phyloP scores from a whole-genome alignment of 1,140 invertebrate genomes.

The Anoplolepis gracilipes region DNA sequence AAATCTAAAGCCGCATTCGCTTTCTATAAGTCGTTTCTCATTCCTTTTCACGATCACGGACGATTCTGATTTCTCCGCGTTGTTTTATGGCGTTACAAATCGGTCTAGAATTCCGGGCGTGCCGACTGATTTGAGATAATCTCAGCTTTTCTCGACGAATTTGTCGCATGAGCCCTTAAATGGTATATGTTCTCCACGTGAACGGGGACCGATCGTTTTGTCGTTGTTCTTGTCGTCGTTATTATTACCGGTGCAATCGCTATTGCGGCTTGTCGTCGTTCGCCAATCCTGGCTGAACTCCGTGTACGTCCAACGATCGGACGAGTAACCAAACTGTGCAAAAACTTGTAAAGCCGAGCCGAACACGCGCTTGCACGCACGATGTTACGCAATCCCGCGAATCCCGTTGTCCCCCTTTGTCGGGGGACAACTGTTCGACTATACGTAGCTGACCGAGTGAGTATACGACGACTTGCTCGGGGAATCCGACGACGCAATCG shows the following conservation, averaged over 20 bases:
- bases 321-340: slow-evolving; percentile 70
- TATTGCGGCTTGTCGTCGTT: slow-evolving; percentile 65
- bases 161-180: slow-evolving; percentile 83
- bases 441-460: slow-evolving; percentile 64
- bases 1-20: slow-evolving; percentile 12
- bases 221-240: slow-evolving; percentile 2
- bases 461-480: neutral
- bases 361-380: slow-evolving; percentile 65
- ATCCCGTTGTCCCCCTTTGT: slow-evolving; percentile 75
- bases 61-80: slow-evolving; percentile 71
- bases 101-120: slow-evolving; percentile 82
- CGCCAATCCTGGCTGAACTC: slow-evolving; percentile 64
- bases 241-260: neutral
- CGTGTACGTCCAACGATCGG: slow-evolving; percentile 53
- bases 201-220: slow-evolving; percentile 14
- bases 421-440: slow-evolving; percentile 57
- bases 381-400: slow-evolving; percentile 76
- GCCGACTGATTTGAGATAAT: slow-evolving; percentile 82
- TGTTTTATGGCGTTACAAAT: slow-evolving; percentile 82
- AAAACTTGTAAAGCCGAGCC: slow-evolving; percentile 76
- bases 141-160: slow-evolving; percentile 78
- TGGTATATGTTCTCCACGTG: slow-evolving; percentile 69
- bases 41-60: slow-evolving; percentile 77
- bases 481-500: slow-evolving; percentile 56
- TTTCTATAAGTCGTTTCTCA: slow-evolving; percentile 21